Base-by-base conservation (phyloP, 2,888 invertebrate genomes). In the Drosophila anomalipes region DNA sequence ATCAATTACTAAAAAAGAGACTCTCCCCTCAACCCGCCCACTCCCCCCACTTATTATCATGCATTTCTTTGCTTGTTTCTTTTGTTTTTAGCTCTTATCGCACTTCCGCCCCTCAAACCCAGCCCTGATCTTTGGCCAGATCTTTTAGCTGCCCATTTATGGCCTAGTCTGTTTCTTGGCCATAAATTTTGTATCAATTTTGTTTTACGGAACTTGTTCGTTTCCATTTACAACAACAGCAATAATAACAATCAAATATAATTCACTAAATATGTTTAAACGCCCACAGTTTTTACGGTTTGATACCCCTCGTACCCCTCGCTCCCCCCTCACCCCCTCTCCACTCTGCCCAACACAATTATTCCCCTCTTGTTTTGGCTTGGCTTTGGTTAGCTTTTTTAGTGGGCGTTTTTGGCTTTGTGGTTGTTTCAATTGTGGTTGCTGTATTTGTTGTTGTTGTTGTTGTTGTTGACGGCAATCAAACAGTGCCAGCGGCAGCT, bases 181-280 rank as follows among this genome's bases (percentile, higher is more conserved):
- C 56, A 74, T 74, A 49, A 79, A 61, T 79, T 71, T 37, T 61
- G 22, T 64, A 75, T 80, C 58, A 67, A 30, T 41, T 30, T 53
- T 56, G 64, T 49, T 61, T 53, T 47, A 67, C 71, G 62, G 57
- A 70, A 71, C 59, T 72, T 56, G 56, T 35, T 41, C 32, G 22
- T 32, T 30, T 64, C 33, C 63, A 64, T 37, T 71, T 62, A 51
- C 62, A 54, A 62, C 62, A 26, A 4, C 54, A 33, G 30, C 47
- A 59, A 64, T 56, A 75, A 78, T 69, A 77, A 71, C 82, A 87
- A 85, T 89, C 85, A 77, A 87, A 86, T 82, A 87, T 85, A 84
- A 89, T 87, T 77, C 77, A 87, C 79, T 85, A 89, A 89, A 89
- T 89, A 86, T 88, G 82, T 81, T 85, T 81, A 77, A 79, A 89